A percentile compares a stretch with the other conserved stretches of the same genome.
Evolutionary conservation across 2,888 invertebrate species (phyloP).

Genomic region (Drosophila meridiana): DNA sequence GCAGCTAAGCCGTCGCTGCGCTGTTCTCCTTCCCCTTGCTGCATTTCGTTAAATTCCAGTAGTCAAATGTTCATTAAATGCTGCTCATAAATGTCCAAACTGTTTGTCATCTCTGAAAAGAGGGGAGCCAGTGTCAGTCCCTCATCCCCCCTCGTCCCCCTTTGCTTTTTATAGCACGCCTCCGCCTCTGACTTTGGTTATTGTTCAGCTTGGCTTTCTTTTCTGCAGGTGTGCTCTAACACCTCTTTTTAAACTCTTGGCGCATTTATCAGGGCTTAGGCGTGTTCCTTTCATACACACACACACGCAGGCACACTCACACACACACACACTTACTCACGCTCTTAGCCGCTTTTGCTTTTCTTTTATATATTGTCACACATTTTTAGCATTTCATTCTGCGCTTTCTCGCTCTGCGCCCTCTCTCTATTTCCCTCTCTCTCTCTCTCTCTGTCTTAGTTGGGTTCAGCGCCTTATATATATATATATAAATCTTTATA

Average conservation of each 20-base stretch:
- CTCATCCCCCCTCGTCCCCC: neutral
- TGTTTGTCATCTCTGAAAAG: constrained; percentile 68
- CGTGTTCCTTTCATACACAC: constrained; percentile 55
- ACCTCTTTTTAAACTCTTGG: constrained; percentile 64
- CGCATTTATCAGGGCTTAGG: constrained; percentile 73
- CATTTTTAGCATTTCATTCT: constrained; percentile 75
- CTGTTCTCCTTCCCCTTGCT: neutral
- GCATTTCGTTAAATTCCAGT: constrained; percentile 77
- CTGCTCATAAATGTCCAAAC: constrained; percentile 81
- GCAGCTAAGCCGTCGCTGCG: neutral
- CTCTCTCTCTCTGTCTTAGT: neutral
- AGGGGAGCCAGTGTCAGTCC: neutral
- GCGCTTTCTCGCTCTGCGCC: constrained; percentile 60
- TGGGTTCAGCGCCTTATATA: constrained; percentile 68
- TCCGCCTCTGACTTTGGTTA: constrained; percentile 27
- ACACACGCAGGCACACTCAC: constrained; percentile 20
- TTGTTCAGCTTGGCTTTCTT: constrained; percentile 62
- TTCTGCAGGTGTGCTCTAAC: constrained; percentile 60
- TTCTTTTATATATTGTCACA: constrained; percentile 58
- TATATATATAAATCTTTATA: neutral
- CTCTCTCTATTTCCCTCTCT: neutral
- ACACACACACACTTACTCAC: neutral
- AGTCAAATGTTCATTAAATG: constrained; percentile 84
- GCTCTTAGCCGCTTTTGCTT: constrained; percentile 58
- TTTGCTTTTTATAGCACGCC: constrained; percentile 24